Percentiles rank a stretch among this genome's conserved stretches.
These are phyloP conservation scores for Petrolisthes cinctipes DNA, from an alignment of 2,888 invertebrate species.

Conservation along the genomic window DNA sequence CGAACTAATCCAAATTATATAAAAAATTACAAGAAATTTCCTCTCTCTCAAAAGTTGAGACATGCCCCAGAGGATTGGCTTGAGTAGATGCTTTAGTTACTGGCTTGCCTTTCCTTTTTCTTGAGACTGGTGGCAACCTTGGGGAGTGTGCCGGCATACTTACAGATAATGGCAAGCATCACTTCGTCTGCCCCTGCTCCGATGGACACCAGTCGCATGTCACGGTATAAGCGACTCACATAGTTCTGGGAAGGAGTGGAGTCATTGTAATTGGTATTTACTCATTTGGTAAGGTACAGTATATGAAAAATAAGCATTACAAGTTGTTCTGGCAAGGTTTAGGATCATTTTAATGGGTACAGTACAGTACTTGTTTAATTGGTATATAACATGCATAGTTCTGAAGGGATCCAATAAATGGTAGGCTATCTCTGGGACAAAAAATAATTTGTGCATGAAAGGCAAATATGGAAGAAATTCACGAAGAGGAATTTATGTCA, in stretches of 20 bases:
- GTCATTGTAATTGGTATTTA: background rate
- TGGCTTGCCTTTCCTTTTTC: too few relatives aligned
- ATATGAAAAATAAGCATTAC: constrained; percentile 72
- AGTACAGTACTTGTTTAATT: background rate
- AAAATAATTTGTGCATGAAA: too few relatives aligned
- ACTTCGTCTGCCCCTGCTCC: constrained; percentile 75
- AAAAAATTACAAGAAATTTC: too few relatives aligned
- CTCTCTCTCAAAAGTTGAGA: too few relatives aligned
- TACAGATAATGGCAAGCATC: constrained; percentile 74
- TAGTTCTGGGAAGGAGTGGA: constrained; percentile 67
- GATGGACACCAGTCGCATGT: constrained; percentile 73
- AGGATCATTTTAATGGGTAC: background rate
- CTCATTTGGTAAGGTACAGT: background rate
- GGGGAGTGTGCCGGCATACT: constrained; percentile 72
- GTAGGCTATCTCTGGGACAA: too few relatives aligned
- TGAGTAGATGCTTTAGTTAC: too few relatives aligned
- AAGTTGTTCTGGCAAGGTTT: constrained; percentile 66
- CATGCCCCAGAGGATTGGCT: too few relatives aligned
- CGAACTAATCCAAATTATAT: too few relatives aligned
- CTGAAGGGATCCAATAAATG: too few relatives aligned
- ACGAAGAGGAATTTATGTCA: too few relatives aligned
- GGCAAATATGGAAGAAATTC: too few relatives aligned
- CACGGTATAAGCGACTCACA: constrained; percentile 70
- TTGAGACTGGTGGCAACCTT: background rate
- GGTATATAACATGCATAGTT: too few relatives aligned